Evolutionary conservation across 2,888 invertebrate species (phyloP), one percentile per base, ranked within the genome.

Genomic region (Adela reaumurella): DNA sequence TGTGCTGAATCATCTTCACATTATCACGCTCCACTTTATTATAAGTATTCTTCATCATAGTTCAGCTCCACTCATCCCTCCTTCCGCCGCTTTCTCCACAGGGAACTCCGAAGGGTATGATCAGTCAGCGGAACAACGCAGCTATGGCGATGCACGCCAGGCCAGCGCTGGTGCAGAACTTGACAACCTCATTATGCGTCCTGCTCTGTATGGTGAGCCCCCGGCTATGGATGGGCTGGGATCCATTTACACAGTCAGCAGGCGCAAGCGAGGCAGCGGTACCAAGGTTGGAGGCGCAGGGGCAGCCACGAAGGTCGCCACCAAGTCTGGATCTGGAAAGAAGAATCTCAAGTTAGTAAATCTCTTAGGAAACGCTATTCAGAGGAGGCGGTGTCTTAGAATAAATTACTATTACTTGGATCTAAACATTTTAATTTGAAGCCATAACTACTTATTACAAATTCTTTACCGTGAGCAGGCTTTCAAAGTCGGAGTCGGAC

Each of bases 171-270:
- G 63, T 46, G 72, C 72, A 6, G 76, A 74, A 53, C 63, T 84
- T 29, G 83, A 85, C 59, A 84, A 84, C 58, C 81, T 84, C 44
- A 81, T 85, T 50, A 74, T 85, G 72, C 81, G 85, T 56, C 81
- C 84, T 10, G 84, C 84, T 59, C 57, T 83, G 52, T 85, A 84
- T 53, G 83, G 82, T 2, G 83, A 84, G 57, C 83, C 84, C 10
- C 80, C 81, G 19, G 74, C 81, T 6, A 72, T 83, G 68, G 74
- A 74, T 52, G 62, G 67, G 19, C 53, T 77, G 28, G 56, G 68
- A 20, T 65, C 65, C 16, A 8, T 35, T 50, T 74, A 74, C 53
- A 74, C 78, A 47, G 62, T 68, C 17, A 67, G 72, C 10, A 68
- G 77, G 24, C 72, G 74, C 57, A 76, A 77, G 55, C 68, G 78